These are phyloP conservation scores for Phodopus roborovskii DNA, from an alignment of 2,113 vertebrate genomes.

Conservation along the genomic window DNA sequence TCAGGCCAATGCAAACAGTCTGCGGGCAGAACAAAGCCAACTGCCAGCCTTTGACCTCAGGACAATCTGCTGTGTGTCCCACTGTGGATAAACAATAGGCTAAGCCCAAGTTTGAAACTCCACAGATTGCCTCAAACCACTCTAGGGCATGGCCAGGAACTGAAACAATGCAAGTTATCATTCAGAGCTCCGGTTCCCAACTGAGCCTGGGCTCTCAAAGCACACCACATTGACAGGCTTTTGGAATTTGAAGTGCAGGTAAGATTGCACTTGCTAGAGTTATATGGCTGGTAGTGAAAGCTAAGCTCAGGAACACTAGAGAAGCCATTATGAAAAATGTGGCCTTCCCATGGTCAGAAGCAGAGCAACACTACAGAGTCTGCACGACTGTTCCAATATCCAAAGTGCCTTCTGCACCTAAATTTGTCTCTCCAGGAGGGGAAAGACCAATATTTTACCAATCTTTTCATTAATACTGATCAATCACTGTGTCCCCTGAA, in stretches of 20 bases:
- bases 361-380: not conserved
- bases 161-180: not conserved
- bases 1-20: not conserved
- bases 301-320: not conserved
- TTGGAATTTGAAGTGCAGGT: not conserved
- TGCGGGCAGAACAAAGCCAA: not conserved
- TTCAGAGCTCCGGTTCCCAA: not conserved
- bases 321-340: not conserved
- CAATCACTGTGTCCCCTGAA: constrained; percentile 7
- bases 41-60: not conserved
- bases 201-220: not conserved
- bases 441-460: not conserved
- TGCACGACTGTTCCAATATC: too few species aligned
- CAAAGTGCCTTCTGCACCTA: not conserved
- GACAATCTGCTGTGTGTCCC: not conserved
- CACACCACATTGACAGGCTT: not conserved
- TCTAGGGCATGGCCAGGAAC: not conserved
- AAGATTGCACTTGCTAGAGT: not conserved
- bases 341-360: not conserved
- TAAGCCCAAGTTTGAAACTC: not conserved
- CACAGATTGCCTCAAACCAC: not conserved
- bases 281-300: not conserved
- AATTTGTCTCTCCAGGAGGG: not conserved
- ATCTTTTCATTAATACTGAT: not conserved
- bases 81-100: not conserved